These are phyloP conservation scores for Miltochrista miniata DNA, from an alignment of 2,888 invertebrate species.

Conservation along the genomic window DNA sequence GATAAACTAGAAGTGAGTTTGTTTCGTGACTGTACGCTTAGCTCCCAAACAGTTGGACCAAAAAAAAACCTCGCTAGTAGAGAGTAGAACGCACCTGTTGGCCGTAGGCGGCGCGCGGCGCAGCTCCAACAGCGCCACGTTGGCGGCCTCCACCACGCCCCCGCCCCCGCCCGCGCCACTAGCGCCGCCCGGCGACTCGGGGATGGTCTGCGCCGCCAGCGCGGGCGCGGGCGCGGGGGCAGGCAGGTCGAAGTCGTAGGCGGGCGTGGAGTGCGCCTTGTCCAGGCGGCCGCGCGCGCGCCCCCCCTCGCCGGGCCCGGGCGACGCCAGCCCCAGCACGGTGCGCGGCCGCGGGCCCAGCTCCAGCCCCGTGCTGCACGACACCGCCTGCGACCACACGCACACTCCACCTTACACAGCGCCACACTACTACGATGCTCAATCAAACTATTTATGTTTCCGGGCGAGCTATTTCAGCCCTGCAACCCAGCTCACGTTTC, in stretches of 20 bases:
- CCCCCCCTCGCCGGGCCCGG: slow-evolving; percentile 53
- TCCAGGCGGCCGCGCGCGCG: slow-evolving; percentile 79
- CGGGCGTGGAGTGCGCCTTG: slow-evolving; percentile 93
- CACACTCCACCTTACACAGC: too few relatives aligned
- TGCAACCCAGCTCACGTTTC: too few relatives aligned
- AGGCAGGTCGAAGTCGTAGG: slow-evolving; percentile 85
- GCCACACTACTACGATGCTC: too few relatives aligned
- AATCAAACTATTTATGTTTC: too few relatives aligned
- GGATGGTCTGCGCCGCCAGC: slow-evolving; percentile 56
- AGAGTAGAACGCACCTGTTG: not conserved
- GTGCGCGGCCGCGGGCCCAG: slow-evolving; percentile 87
- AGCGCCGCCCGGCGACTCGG: slow-evolving; percentile 53
- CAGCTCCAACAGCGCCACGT: slow-evolving; percentile 58
- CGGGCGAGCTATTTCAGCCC: too few relatives aligned
- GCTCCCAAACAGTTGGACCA: too few relatives aligned
- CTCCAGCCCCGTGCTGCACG: slow-evolving; percentile 90
- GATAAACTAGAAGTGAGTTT: too few relatives aligned
- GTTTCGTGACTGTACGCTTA: too few relatives aligned
- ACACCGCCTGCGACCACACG: slow-evolving; percentile 80
- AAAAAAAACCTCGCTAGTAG: too few relatives aligned
- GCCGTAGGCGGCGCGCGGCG: slow-evolving; percentile 26
- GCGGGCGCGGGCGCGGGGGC: slow-evolving; percentile 42
- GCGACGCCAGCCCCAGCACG: slow-evolving; percentile 79
- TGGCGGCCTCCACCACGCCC: slow-evolving; percentile 58
- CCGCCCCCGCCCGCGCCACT: slow-evolving; percentile 50